Percentiles rank a stretch among this genome's conserved stretches.
Conservation (phyloP, 1,140 invertebrate genomes). For the Aphelenchoides fujianensis region DNA sequence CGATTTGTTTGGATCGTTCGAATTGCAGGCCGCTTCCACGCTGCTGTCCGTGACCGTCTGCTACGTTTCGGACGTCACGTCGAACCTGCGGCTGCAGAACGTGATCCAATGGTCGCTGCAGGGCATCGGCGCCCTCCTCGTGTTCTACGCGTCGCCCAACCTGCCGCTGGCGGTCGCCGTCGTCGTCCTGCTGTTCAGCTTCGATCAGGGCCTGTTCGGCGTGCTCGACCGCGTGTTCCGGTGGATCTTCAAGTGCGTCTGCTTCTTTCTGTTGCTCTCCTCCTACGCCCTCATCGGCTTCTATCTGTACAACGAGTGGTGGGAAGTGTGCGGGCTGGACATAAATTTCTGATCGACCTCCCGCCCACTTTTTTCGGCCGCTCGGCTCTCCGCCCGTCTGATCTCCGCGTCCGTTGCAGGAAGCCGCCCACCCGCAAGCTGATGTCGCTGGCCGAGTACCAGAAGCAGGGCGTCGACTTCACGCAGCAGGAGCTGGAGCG, state of each 20-base stretch:
- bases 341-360: conserved; percentile 3
- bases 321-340: background rate
- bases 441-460: background rate
- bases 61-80: conserved; percentile 7
- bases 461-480: conserved; percentile 1
- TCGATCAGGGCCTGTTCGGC: background rate
- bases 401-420: background rate
- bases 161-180: background rate
- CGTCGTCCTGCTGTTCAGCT: background rate
- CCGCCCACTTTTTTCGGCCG: too few species aligned
- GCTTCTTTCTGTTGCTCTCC: background rate
- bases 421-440: background rate
- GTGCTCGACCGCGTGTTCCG: background rate
- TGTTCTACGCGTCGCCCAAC: conserved; percentile 1
- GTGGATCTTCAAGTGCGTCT: conserved; percentile 3
- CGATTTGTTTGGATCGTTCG: background rate
- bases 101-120: conserved; percentile 8
- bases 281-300: background rate
- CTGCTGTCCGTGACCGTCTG: background rate
- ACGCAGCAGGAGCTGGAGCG: background rate
- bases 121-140: background rate
- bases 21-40: background rate
- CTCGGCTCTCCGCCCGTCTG: too few species aligned
- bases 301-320: conserved; percentile 11
- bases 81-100: background rate